Percentiles rank a stretch among this genome's conserved stretches.
These are phyloP conservation scores for Parauchenoglanis ngamensis DNA, from an alignment of 2,797 vertebrate species.

Conservation along the genomic window DNA sequence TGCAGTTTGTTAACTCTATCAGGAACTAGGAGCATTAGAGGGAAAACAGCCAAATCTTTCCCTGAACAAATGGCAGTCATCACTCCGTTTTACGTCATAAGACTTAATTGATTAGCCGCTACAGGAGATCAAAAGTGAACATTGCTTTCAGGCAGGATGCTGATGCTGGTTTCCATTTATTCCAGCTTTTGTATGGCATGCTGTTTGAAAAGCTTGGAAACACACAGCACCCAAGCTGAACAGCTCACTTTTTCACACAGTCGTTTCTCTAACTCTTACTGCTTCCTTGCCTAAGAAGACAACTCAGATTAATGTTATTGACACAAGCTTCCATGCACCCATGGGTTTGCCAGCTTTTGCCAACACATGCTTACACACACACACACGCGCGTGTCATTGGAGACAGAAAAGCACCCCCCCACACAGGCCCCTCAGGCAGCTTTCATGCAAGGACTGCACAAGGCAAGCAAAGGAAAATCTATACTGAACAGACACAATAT, in stretches of 20 bases:
- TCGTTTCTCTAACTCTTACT: constrained; percentile 19
- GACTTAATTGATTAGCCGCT: constrained; percentile 41
- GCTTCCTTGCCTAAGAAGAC: constrained; percentile 40
- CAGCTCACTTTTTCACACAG: constrained; percentile 15
- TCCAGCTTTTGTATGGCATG: constrained; percentile 25
- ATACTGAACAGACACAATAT: constrained; percentile 18
- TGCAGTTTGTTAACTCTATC: constrained; percentile 14
- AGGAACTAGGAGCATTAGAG: constrained; percentile 6
- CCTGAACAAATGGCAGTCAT: constrained; percentile 31
- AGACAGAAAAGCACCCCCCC: constrained; percentile 32
- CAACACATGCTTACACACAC: constrained; percentile 26
- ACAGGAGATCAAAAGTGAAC: constrained; percentile 21
- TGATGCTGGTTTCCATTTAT: constrained; percentile 39
- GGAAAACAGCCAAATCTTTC: constrained; percentile 11
- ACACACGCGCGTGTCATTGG: constrained; percentile 1
- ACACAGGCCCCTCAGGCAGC: constrained; percentile 31
- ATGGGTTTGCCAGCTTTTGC: constrained; percentile 31
- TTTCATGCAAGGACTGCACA: constrained; percentile 21
- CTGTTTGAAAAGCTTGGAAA: constrained; percentile 35
- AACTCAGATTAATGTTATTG: constrained; percentile 50
- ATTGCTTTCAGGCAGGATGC: constrained; percentile 19
- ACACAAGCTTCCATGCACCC: constrained; percentile 40
- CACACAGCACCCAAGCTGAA: constrained; percentile 24
- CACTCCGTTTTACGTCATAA: constrained; percentile 23
- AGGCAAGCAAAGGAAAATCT: constrained; percentile 23